phyloP scores from a whole-genome alignment of 2,113 vertebrate species.

The Balaeniceps rex region DNA sequence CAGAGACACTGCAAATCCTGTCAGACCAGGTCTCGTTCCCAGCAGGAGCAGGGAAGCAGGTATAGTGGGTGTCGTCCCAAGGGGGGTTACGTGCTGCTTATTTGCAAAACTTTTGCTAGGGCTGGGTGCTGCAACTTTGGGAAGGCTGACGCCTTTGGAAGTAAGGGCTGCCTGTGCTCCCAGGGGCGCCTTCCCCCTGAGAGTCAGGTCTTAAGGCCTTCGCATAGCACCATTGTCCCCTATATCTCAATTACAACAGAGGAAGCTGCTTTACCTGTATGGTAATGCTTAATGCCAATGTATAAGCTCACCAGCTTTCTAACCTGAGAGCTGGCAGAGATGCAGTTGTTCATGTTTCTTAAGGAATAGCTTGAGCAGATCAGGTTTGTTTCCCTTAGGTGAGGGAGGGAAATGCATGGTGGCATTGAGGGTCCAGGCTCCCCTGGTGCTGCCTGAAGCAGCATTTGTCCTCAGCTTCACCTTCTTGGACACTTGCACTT shows the following conservation, averaged over 20 bases:
- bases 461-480: not conserved
- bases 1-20: not conserved
- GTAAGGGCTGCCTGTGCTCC: not conserved
- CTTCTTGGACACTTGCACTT: not conserved
- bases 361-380: not conserved
- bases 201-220: not conserved
- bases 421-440: not conserved
- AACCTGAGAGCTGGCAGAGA: not conserved
- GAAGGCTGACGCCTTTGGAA: not conserved
- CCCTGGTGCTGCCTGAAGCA: not conserved
- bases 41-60: not conserved
- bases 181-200: not conserved
- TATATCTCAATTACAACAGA: not conserved
- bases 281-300: not conserved
- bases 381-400: not conserved
- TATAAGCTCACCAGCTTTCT: not conserved
- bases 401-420: not conserved
- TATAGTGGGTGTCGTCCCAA: not conserved
- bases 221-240: accelerated
- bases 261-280: not conserved
- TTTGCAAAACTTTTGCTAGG: not conserved
- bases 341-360: not conserved
- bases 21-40: not conserved
- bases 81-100: accelerated
- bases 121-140: not conserved